A percentile compares a stretch with the other conserved stretches of the same genome.
Evolutionary conservation across 1,140 invertebrate species (phyloP).

Genomic region (Rhagoletis pomonella): DNA sequence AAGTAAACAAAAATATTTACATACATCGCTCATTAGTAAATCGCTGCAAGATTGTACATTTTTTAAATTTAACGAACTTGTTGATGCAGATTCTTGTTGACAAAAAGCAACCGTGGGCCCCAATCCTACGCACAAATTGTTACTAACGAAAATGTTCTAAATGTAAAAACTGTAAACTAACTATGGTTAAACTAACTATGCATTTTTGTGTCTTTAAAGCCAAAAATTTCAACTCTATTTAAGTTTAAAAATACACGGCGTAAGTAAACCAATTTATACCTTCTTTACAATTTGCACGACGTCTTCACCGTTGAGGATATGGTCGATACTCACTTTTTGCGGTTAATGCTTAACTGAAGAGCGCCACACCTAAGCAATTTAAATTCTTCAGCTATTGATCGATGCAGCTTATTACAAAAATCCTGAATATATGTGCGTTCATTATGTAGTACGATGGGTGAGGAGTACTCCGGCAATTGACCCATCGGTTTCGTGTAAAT

Average conservation of each 20-base stretch:
- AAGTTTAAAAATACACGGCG: background rate
- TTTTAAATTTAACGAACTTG: too few species aligned
- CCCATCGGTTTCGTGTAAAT: conserved; percentile 99
- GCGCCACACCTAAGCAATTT: conserved; percentile 99
- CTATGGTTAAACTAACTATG: too few species aligned
- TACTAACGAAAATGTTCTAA: too few species aligned
- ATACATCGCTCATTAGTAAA: too few species aligned
- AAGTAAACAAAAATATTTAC: too few species aligned
- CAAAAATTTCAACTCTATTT: conserved; percentile 20
- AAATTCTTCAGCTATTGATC: conserved; percentile 98
- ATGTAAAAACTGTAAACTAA: too few species aligned
- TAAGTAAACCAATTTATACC: conserved; percentile 77
- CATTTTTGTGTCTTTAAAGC: background rate
- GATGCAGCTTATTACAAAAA: conserved; percentile 99
- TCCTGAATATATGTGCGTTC: conserved; percentile 94
- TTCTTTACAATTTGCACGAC: conserved; percentile 99
- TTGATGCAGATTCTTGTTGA: too few species aligned
- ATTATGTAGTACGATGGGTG: conserved; percentile 95
- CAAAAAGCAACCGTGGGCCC: too few species aligned
- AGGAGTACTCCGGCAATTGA: conserved; percentile 97
- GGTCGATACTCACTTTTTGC: conserved; percentile 99
- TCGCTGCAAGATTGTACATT: too few species aligned
- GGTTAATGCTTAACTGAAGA: conserved; percentile 99
- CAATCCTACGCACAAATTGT: too few species aligned
- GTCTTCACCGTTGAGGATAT: conserved; percentile 97